Evolutionary conservation across 2,797 vertebrate genomes (phyloP).

Genomic region (Ctenopoma multispine): DNA sequence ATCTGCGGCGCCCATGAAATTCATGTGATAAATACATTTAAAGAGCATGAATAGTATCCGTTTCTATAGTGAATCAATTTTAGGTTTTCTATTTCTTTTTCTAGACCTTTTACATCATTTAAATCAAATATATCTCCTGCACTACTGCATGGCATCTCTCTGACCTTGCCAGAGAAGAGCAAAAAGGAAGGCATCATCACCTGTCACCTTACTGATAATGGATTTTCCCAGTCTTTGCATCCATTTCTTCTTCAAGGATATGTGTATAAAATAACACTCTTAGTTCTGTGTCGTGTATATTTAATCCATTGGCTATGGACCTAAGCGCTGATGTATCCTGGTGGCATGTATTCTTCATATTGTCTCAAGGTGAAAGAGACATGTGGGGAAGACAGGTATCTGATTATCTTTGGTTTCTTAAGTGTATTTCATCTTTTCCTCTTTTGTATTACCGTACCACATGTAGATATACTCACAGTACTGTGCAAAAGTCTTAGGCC

Average conservation of each 20-base stretch:
- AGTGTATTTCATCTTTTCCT: constrained; percentile 3
- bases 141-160: constrained; percentile 36
- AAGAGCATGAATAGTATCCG: constrained; percentile 7
- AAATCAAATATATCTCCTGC: constrained; percentile 54
- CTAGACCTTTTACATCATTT: constrained; percentile 63
- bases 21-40: constrained; percentile 2
- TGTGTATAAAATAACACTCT: constrained; percentile 43
- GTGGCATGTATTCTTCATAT: constrained; percentile 53
- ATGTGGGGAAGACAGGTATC: not conserved
- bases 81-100: constrained; percentile 15
- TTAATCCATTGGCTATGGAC: constrained; percentile 40
- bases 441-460: not conserved
- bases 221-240: constrained; percentile 60
- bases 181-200: constrained; percentile 61
- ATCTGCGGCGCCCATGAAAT: constrained; percentile 1
- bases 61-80: constrained; percentile 5
- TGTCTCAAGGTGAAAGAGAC: constrained; percentile 46
- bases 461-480: not conserved
- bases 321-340: constrained; percentile 17
- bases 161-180: constrained; percentile 54
- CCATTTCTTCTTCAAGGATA: constrained; percentile 57
- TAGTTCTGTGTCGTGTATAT: constrained; percentile 44
- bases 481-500: too few relatives aligned
- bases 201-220: constrained; percentile 71
- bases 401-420: constrained; percentile 19